Evolutionary conservation across 2,113 vertebrate species (phyloP), one percentile per base, ranked within the genome.

Genomic region (Daboia siamensis): DNA sequence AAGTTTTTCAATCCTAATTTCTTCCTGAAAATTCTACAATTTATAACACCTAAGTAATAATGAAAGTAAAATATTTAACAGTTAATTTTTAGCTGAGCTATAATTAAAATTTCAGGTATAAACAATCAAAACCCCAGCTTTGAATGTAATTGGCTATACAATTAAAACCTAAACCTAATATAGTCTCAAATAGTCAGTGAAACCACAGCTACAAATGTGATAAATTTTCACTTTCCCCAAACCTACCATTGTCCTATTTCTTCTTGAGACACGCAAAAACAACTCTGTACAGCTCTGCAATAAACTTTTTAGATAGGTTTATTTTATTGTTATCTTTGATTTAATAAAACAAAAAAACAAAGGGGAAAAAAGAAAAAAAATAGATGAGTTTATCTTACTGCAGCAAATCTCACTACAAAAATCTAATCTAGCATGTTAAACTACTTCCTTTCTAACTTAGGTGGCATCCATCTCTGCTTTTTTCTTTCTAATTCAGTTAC

Each of bases 401-500:
- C 33, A 80, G 17, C n/a, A 80, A 21, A 80, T 44, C 33, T 80
- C 33, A 20, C 17, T 44, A 21, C 33, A 17, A 39, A 39, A 33
- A 80, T 44, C 15, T 10, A 80, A 80, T 21, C 17, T 80, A 12
- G 23, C 23, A 29, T 7, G 9, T 39, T 54, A 64, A 91, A 33
- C 5, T 87, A 2, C 3, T 39, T 54, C 6, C 17, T 61, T 91
- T 24, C n/a, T 20, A 52, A 39, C 10, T 88, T 33, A 29, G 3
- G 86, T 21, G 20, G 48, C 29, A 61, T 69, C 21, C n/a, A 24
- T 91, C 12, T 3, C 84, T 33, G 85, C 74, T 21, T 26, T 51
- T 21, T 88, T 26, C 96, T 91, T 96, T 94, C n/a, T 96, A 99
- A 98, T 21, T 90, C 33, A 93, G 92, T 97, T 99, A 98, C 98